Base-by-base conservation (phyloP, 53 echinoderm and acorn worm genomes). In the Hippasteria phrygiana region DNA sequence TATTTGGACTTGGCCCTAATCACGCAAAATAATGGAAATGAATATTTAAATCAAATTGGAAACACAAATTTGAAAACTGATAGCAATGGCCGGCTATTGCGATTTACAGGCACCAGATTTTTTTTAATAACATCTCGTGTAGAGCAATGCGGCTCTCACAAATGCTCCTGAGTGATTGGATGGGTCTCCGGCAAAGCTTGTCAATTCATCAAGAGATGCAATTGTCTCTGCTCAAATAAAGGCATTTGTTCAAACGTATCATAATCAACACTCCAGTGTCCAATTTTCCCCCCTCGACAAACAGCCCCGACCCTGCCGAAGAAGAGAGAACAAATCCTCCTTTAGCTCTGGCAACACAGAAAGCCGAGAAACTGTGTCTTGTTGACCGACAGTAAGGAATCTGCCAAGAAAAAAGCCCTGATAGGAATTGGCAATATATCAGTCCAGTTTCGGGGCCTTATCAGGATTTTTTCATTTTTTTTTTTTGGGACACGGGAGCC, bases 131-230 rank as follows among this genome's bases (percentile, higher is more conserved):
- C n/a, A n/a, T n/a, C n/a, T n/a, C n/a, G n/a, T n/a, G n/a, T n/a
- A n/a, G n/a, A n/a, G n/a, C n/a, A n/a, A n/a, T n/a, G n/a, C n/a
- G n/a, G n/a, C n/a, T n/a, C n/a, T n/a, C n/a, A n/a, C n/a, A n/a
- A n/a, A n/a, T n/a, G n/a, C n/a, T n/a, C n/a, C n/a, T n/a, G n/a
- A n/a, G n/a, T n/a, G n/a, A n/a, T n/a, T n/a, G n/a, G n/a, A n/a
- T 35, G 32, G 46, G 37, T 37, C 22, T 26, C 74, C 18, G 42
- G 43, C 27, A 55, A 26, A 40, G 28, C 2, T 39, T 59, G 79
- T 59, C 79, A 79, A 47, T 62, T 38, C 79, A 79, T 79, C 79
- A 79, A 55, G 76, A 50, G 33, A 76, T 51, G 50, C 76, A 76
- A 78, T 78, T 78, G 78, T 78, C 78, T 78, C 38, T 38, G 39